Base-by-base conservation (phyloP, 1,140 invertebrate species). In the Danaus melanippus region DNA sequence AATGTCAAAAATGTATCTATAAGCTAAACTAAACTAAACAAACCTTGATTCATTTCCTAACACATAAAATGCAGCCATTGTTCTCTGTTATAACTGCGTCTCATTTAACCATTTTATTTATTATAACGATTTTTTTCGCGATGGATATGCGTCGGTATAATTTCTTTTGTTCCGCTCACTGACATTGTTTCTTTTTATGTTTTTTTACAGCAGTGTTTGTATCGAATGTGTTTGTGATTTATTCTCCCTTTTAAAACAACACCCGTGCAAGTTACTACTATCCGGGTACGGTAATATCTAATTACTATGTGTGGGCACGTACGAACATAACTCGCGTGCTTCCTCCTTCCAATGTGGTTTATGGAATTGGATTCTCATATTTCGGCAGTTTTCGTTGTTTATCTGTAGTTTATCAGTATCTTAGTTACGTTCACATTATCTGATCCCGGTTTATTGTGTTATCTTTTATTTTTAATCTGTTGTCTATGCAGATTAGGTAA, bases 161-260 rank as follows among this genome's bases (percentile, higher is more conserved):
- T 83, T 82, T 82, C 78, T 84, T 86, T 86, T 84, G 81, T 86
- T 83, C 75, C 77, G 70, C 67, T 54, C 67, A 60, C 63, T 74
- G 74, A 78, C 71, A 84, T 84, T 84, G 79, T 84, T 84, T 77
- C 74, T 71, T 79, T 82, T 83, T 70, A 12, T 72, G 59, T 78
- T 79, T 83, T 81, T 82, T 76, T 74, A 68, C 63, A 71, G 21
- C 70, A 63, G 68, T 76, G 73, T 71, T 71, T 65, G 66, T 70
- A 73, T 73, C 68, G 73, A 68, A 65, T 64, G 69, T 64, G 66
- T 63, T 69, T 57, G 75, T 84, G 81, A 86, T 84, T 86, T 82
- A 84, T 84, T 79, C 79, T 72, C 83, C 83, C 78, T 81, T 81
- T 81, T 82, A 82, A 84, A 84, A 86, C 79, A 86, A 86, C 79